Conservation (phyloP, 2,113 vertebrate genomes). For the Pelvicachromis taeniatus region DNA sequence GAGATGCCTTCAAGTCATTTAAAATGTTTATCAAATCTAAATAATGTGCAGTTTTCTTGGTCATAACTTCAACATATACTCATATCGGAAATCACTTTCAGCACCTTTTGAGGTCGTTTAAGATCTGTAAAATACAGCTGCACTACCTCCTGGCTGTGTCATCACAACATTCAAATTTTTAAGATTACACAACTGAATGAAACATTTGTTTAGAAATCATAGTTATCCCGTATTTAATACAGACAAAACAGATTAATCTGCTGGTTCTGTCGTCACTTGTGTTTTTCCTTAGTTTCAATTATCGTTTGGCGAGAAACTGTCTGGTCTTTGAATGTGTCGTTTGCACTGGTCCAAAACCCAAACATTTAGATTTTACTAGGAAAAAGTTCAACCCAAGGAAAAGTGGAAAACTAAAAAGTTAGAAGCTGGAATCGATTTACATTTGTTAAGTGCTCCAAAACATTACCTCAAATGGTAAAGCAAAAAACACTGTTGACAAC, state of each 20-base stretch:
- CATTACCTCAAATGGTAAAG: background rate
- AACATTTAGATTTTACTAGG: background rate
- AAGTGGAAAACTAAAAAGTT: background rate
- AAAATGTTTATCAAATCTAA: background rate
- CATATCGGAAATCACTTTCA: background rate
- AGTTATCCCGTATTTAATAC: background rate
- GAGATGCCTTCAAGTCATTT: background rate
- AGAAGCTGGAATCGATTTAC: background rate
- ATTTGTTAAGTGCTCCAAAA: background rate
- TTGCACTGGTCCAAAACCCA: background rate
- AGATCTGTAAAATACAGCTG: background rate
- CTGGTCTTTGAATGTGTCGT: background rate
- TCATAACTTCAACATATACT: background rate
- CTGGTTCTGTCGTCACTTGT: background rate
- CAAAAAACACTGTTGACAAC: background rate
- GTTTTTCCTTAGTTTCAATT: background rate
- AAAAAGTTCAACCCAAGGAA: background rate
- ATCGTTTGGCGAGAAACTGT: background rate
- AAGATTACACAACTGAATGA: background rate
- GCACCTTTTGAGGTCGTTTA: background rate
- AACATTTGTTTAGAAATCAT: background rate
- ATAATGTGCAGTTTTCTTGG: background rate
- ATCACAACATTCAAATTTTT: background rate
- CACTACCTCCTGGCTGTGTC: background rate
- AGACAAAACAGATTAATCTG: background rate